Base-by-base conservation (phyloP, 2,888 invertebrate species). In the Amiota mariae region DNA sequence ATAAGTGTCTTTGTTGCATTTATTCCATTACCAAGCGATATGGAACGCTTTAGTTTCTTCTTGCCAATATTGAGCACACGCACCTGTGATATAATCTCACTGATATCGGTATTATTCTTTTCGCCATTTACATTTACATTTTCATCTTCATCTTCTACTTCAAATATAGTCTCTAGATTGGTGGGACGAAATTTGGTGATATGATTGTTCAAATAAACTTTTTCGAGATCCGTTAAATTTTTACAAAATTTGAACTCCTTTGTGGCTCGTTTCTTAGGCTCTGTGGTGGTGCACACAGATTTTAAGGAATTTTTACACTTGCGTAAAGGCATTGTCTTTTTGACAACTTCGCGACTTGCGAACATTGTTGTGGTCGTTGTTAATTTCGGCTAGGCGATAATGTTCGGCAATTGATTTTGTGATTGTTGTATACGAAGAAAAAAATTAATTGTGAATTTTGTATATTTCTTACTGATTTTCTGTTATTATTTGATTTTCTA, bases 101-200 rank as follows among this genome's bases (percentile, higher is more conserved):
- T 84, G 24, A 81, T 85, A n/a, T 84, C 84, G 11, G 18, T 18
- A 4, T 6, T 6, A 11, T 59, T 18, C 8, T 6, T 2, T 6
- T 18, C 24, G n/a, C 20, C n/a, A n/a, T n/a, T n/a, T n/a, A n/a
- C n/a, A 49, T 82, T 84, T 0, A 68, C 83, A 67, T 81, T 83
- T 20, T 82, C 84, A 1, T 83, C 86, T 47, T 84, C 81, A 68
- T 78, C 80, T 10, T 83, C 79, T 74, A 89, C 89, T 73, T 89
- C 89, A 61, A 87, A 89, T 49, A 89, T 89, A 0, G 89, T 89
- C 73, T 89, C 89, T 20, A 89, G 74, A 72, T 82, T 88, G 3
- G 89, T 76, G 3, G 88, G 88, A 20, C 81, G 85, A 70, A 89
- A 88, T 51, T 88, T 88, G 2, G 82, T 86, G 20, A 88, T 72